Conservation (phyloP, 2,113 vertebrate genomes). For the Donacobius atricapilla region DNA sequence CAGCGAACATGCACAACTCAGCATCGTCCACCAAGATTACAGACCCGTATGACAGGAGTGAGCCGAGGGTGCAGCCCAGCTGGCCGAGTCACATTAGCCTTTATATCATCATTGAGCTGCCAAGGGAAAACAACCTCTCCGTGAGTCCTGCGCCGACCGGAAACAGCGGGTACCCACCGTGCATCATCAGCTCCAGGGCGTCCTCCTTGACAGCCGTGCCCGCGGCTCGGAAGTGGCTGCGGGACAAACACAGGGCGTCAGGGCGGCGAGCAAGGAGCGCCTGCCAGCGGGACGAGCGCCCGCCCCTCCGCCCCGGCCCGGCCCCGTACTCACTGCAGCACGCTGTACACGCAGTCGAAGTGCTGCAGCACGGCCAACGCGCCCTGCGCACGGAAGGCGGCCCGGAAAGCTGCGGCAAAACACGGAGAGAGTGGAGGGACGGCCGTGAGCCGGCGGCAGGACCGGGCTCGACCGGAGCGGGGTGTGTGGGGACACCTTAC, state of each 20-base stretch:
- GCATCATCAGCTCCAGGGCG: conserved; percentile 82
- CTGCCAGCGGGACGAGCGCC: neutral
- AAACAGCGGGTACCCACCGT: conserved; percentile 71
- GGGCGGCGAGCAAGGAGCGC: too few species aligned
- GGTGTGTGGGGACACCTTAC: conserved; percentile 57
- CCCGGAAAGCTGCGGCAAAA: conserved; percentile 76
- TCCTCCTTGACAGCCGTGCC: conserved; percentile 82
- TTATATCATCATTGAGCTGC: conserved; percentile 75
- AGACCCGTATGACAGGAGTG: conserved; percentile 59
- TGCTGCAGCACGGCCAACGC: conserved; percentile 85
- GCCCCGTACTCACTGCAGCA: conserved; percentile 84
- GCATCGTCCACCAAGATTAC: conserved; percentile 80
- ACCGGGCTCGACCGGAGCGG: accelerated
- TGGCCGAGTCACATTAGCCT: conserved; percentile 77
- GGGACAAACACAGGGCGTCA: neutral
- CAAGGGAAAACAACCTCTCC: neutral
- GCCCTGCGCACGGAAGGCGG: conserved; percentile 76
- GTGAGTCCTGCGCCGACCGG: neutral
- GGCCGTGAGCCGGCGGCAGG: neutral
- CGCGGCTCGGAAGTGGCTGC: conserved; percentile 80
- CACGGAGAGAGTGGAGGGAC: neutral
- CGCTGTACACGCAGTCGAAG: conserved; percentile 88
- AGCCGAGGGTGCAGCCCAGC: conserved; percentile 49
- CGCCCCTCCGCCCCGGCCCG: neutral
- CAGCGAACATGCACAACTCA: conserved; percentile 71